These are phyloP conservation scores for Ypsolopha sequella DNA, from an alignment of 2,888 invertebrate genomes.

Conservation along the genomic window DNA sequence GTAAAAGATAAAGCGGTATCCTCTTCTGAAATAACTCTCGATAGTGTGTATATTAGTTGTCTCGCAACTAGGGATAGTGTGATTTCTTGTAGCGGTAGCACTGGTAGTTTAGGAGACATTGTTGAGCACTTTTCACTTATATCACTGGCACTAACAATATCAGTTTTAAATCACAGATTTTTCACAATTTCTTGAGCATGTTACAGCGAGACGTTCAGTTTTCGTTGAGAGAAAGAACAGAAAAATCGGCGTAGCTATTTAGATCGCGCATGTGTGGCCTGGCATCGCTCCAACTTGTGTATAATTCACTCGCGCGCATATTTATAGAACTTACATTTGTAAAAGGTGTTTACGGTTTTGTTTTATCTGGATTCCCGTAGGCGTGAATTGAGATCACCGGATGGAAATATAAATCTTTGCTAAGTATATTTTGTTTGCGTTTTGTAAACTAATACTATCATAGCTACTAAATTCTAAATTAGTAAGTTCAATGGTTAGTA, in stretches of 20 bases:
- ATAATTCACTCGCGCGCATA: slow-evolving; percentile 59
- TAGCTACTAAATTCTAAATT: no score
- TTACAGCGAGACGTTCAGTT: slow-evolving; percentile 25
- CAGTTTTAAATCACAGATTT: slow-evolving; percentile 20
- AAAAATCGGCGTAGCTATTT: slow-evolving; percentile 51
- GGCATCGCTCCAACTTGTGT: slow-evolving; percentile 54
- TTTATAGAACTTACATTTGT: slow-evolving; percentile 59
- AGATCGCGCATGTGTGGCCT: slow-evolving; percentile 48
- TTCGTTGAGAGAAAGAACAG: slow-evolving; percentile 49
- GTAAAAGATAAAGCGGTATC: slow-evolving; percentile 71
- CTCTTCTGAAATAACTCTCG: slow-evolving; percentile 71
- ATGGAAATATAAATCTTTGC: neutral
- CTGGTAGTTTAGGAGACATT: slow-evolving; percentile 76
- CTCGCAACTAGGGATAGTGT: slow-evolving; percentile 73
- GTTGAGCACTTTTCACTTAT: slow-evolving; percentile 5
- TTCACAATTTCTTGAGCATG: slow-evolving; percentile 41
- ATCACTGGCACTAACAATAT: slow-evolving; percentile 18
- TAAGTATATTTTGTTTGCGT: neutral
- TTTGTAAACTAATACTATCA: neutral
- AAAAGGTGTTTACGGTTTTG: slow-evolving; percentile 55
- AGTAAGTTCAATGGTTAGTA: no score
- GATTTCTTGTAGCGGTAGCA: slow-evolving; percentile 70
- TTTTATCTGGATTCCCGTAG: slow-evolving; percentile 12
- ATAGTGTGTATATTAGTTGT: slow-evolving; percentile 72
- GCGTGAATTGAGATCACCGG: slow-evolving; percentile 1